A percentile compares a stretch with the other conserved stretches of the same genome.
Conservation (phyloP, 2,888 invertebrate species). For the Anaspis maculata region DNA sequence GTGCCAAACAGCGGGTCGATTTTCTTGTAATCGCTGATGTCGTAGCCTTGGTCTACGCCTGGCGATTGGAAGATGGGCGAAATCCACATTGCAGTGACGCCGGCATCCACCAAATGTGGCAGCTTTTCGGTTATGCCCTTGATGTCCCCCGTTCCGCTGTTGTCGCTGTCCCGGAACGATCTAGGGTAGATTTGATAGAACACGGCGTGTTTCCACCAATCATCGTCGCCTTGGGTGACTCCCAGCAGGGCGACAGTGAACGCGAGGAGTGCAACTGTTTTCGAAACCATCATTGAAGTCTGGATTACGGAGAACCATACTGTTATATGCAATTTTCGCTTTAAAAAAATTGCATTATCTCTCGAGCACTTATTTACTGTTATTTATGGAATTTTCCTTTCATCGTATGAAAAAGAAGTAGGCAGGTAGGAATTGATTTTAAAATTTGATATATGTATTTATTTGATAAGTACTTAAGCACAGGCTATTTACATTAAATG, state of each 20-base stretch:
- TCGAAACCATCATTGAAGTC: too few relatives aligned
- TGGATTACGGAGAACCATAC: too few relatives aligned
- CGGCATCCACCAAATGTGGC: conserved; percentile 46
- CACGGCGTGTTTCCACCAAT: conserved; percentile 78
- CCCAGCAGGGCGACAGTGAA: not conserved
- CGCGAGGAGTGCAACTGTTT: not conserved
- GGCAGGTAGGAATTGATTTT: too few relatives aligned
- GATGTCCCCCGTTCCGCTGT: conserved; percentile 79
- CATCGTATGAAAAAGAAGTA: too few relatives aligned
- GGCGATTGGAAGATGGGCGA: conserved; percentile 80
- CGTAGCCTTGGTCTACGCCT: conserved; percentile 82
- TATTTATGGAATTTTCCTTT: too few relatives aligned
- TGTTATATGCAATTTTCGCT: too few relatives aligned
- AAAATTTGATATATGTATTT: too few relatives aligned
- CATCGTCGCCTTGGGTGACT: too few relatives aligned
- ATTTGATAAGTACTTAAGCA: too few relatives aligned
- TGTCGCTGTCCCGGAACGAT: conserved; percentile 76
- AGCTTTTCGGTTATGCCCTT: conserved; percentile 49
- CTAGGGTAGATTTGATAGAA: conserved; percentile 83
- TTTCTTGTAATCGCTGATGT: conserved; percentile 67
- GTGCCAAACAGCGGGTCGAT: conserved; percentile 69
- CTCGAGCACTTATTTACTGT: too few relatives aligned
- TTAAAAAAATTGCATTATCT: too few relatives aligned
- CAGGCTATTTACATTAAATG: too few relatives aligned
- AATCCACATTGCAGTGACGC: conserved; percentile 71